Evolutionary conservation across 2,888 invertebrate genomes (phyloP), one percentile per base, ranked within the genome.

Genomic region (Acrobasis repandana): DNA sequence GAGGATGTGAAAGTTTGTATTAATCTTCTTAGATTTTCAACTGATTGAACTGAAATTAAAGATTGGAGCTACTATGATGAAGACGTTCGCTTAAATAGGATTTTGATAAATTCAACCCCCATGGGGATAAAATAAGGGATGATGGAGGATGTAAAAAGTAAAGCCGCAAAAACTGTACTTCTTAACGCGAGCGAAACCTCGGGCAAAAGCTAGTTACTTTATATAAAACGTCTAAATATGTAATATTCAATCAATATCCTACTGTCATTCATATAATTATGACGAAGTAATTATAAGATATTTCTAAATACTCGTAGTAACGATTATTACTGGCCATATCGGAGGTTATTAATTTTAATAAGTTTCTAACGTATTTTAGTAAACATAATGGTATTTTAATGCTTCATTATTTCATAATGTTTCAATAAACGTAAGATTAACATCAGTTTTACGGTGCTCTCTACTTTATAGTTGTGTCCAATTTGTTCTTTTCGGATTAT

Each of bases 361-460:
- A 16, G 36, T 36, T 52, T 16, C n/a, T 14, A 43, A 14, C 43
- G 43, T n/a, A 43, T 11, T 43, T 43, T 43, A 43, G 43, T 52
- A 38, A 20, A 43, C 48, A 16, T 58, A 18, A 49, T 58, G 20
- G 49, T 58, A 20, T 49, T 50, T 58, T 58, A 58, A 58, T 58
- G 47, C 18, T 34, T 58, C 36, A 49, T 36, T 49, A 36, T 10
- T 14, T 10, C 36, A 58, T 48, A 36, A 50, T 49, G 58, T 58
- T 58, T 58, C 58, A 58, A 58, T 58, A 58, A 49, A 58, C 20
- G 18, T 4, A 20, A 58, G 58, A 58, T 58, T 14, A 58, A 14
- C 36, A 49, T 58, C 58, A 36, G 16, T 20, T 50, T 49, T 58
- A 58, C 36, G 49, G 34, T 58, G 48, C 34, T 48, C 34, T 56